These are phyloP conservation scores for Clinocottus analis DNA, from an alignment of 2,113 vertebrate genomes.

Conservation along the genomic window DNA sequence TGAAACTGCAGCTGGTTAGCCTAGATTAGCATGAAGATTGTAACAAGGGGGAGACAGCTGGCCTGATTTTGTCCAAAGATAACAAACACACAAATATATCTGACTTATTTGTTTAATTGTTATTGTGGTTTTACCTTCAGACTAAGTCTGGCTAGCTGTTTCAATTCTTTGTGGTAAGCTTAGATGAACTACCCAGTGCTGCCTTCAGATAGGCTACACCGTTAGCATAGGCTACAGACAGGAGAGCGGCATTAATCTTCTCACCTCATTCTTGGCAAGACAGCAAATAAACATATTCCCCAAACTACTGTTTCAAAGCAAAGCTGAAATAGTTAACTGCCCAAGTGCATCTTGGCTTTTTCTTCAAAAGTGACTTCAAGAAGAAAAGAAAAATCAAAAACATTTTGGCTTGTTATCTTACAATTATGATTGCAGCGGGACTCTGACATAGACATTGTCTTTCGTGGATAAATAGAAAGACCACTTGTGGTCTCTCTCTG, in stretches of 20 bases:
- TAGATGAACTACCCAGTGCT: not conserved
- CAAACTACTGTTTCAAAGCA: not conserved
- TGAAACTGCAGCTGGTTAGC: not conserved
- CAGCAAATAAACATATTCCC: not conserved
- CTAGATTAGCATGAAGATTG: not conserved
- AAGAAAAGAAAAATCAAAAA: constrained; percentile 31
- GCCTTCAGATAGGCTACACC: not conserved
- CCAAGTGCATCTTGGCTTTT: not conserved
- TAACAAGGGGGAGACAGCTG: not conserved
- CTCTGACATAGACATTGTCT: constrained; percentile 28
- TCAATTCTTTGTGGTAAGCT: not conserved
- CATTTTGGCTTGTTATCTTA: constrained; percentile 33
- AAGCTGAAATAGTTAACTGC: not conserved
- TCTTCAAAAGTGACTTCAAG: not conserved
- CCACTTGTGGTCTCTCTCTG: constrained; percentile 23
- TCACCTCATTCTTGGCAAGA: not conserved
- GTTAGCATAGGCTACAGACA: not conserved
- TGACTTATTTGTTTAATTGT: not conserved
- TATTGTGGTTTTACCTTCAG: not conserved
- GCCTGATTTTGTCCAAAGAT: not conserved
- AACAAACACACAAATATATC: not conserved
- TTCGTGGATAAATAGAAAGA: constrained; percentile 38
- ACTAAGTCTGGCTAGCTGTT: not conserved
- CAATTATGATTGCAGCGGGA: constrained; percentile 30
- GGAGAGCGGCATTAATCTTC: not conserved